These are phyloP conservation scores for Caenorhabditis angaria DNA, from an alignment of 2,888 invertebrate species.

Conservation along the genomic window DNA sequence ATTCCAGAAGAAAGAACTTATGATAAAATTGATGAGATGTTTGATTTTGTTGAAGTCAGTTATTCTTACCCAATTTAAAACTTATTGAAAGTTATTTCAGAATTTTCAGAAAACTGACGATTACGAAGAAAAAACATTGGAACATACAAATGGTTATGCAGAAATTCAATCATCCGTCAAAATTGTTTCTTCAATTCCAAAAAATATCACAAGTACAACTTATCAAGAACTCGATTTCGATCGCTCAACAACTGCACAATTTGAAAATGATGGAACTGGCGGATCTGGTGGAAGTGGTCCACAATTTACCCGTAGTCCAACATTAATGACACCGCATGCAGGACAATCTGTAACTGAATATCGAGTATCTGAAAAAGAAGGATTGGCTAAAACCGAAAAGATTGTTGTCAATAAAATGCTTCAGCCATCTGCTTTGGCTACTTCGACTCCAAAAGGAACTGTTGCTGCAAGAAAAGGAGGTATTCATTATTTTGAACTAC, in stretches of 20 bases:
- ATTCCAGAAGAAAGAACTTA: conserved; percentile 42
- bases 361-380: conserved; percentile 38
- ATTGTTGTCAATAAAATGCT: conserved; percentile 30
- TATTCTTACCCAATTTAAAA: not conserved
- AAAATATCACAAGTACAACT: conserved; percentile 19
- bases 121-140: conserved; percentile 27
- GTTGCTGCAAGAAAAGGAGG: conserved; percentile 16
- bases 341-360: conserved; percentile 44
- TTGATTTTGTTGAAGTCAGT: conserved; percentile 49
- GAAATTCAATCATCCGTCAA: conserved; percentile 14
- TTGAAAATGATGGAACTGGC: conserved; percentile 31
- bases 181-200: not conserved
- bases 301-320: conserved; percentile 36
- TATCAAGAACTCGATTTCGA: conserved; percentile 39
- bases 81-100: not conserved
- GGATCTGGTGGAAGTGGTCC: conserved; percentile 17
- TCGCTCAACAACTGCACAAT: conserved; percentile 21
- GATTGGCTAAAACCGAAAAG: conserved; percentile 34
- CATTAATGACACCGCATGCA: conserved; percentile 44
- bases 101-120: conserved; percentile 17
- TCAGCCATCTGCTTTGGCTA: conserved; percentile 38
- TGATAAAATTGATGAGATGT: conserved; percentile 49
- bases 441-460: conserved; percentile 45
- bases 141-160: conserved; percentile 24
- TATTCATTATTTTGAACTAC: not conserved